Conservation (phyloP, 2,113 vertebrate species). For the Petrocephalus zakoni region DNA sequence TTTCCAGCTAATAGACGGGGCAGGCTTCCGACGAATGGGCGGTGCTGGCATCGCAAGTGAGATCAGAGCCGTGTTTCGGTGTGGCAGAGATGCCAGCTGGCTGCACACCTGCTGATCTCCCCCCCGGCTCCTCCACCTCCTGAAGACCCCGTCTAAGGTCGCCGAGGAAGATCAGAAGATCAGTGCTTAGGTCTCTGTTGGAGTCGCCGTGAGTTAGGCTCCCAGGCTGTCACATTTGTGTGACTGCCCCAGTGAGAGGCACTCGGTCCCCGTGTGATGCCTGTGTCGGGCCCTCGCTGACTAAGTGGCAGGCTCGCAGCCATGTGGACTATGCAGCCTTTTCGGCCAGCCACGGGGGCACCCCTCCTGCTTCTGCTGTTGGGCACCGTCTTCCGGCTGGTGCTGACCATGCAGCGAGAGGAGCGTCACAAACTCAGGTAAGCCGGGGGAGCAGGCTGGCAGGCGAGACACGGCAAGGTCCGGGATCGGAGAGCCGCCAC, state of each 20-base stretch:
- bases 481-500: neutral
- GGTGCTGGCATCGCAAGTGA: neutral
- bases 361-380: conserved; percentile 44
- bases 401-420: conserved; percentile 56
- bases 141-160: neutral
- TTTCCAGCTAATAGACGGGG: neutral
- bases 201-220: neutral
- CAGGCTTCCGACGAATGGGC: neutral
- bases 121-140: neutral
- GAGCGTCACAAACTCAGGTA: conserved; percentile 63
- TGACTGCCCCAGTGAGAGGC: neutral
- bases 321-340: conserved; percentile 23
- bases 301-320: conserved; percentile 31
- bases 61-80: neutral
- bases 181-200: neutral
- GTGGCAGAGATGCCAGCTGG: conserved; percentile 11
- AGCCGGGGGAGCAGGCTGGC: conserved; percentile 7
- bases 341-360: conserved; percentile 39
- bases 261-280: conserved; percentile 14
- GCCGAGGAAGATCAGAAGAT: neutral
- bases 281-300: conserved; percentile 27
- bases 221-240: neutral
- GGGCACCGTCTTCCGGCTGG: conserved; percentile 40
- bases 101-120: neutral
- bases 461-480: neutral